Base-by-base conservation (phyloP, 2,888 invertebrate genomes). In the Tortrix viridana region DNA sequence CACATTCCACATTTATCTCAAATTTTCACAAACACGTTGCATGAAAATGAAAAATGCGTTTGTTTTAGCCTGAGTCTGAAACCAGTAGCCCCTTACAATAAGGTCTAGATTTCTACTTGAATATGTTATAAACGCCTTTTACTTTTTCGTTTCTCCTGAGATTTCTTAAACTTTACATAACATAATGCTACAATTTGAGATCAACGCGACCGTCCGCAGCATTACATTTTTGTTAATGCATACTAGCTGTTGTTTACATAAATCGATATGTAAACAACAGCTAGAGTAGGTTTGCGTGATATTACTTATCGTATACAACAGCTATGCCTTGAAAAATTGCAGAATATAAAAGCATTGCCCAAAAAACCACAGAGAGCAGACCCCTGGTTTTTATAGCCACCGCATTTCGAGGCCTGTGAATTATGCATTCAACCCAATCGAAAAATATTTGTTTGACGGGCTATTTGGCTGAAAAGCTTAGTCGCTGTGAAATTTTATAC, bases 21-120 rank as follows among this genome's bases (percentile, higher is more conserved):
- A 74, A 77, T 73, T 77, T 79, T 74, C 77, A 73, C 70, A 74
- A 76, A 75, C 75, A 76, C 69, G 68, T 74, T 73, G 72, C 67
- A 70, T 68, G 71, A 67, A 59, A 72, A 78, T 76, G 68, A 79
- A 79, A 76, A 71, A 75, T 57, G 63, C 20, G 16, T 32, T 41
- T 26, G 22, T 41, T 52, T 38, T 48, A 32, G 49, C 32, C 47
- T 53, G 16, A 43, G 18, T 12, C 5, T n/a, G 4, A 18, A 48
- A 20, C 23, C n/a, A 7, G 22, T n/a, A 20, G 0, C 7, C 14
- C 32, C 32, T 32, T 12, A 32, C 32, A 12, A 32, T 32, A 32
- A 32, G 12, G 2, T 32, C 12, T 32, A 9, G 32, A 32, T 32
- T 32, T 32, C 12, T 32, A 3, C 12, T 9, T 32, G 32, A 32